Percentiles rank a stretch among this genome's conserved stretches.
phyloP scores from a whole-genome alignment of 2,888 invertebrate genomes.

The Griposia aprilina region DNA sequence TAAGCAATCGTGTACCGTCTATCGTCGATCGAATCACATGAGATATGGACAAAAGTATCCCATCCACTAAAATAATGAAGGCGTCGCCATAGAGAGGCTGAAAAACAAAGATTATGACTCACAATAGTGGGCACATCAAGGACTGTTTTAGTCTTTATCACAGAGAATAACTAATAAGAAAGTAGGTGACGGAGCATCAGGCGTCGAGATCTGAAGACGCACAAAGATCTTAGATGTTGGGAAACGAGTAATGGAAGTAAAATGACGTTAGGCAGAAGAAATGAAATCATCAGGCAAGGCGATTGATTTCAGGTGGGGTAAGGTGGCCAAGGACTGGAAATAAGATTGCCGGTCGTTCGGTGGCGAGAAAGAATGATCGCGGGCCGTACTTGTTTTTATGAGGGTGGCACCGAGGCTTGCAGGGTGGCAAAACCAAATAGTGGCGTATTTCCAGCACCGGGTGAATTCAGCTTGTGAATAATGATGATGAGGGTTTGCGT shows the following conservation, averaged over 20 bases:
- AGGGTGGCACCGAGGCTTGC: background rate
- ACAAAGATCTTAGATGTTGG: background rate
- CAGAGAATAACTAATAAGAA: background rate
- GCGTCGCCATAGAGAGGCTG: too few species aligned
- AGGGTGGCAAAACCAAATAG: background rate
- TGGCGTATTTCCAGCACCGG: background rate
- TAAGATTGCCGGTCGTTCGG: too few species aligned
- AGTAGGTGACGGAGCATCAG: background rate
- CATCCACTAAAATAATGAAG: too few species aligned
- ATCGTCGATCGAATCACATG: background rate
- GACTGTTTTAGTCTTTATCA: too few species aligned
- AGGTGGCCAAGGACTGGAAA: background rate
- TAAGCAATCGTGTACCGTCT: background rate
- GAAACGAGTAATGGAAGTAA: background rate
- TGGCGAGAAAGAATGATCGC: background rate
- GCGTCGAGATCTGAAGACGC: background rate
- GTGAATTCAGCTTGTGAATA: background rate
- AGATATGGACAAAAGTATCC: background rate
- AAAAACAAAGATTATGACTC: background rate
- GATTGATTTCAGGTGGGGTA: background rate
- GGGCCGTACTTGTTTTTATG: background rate
- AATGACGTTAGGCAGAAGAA: background rate
- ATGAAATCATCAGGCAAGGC: background rate
- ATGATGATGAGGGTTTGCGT: background rate
- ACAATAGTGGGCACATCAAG: too few species aligned